Evolutionary conservation across 2,888 invertebrate genomes (phyloP).

Genomic region (Augiades crinisus): DNA sequence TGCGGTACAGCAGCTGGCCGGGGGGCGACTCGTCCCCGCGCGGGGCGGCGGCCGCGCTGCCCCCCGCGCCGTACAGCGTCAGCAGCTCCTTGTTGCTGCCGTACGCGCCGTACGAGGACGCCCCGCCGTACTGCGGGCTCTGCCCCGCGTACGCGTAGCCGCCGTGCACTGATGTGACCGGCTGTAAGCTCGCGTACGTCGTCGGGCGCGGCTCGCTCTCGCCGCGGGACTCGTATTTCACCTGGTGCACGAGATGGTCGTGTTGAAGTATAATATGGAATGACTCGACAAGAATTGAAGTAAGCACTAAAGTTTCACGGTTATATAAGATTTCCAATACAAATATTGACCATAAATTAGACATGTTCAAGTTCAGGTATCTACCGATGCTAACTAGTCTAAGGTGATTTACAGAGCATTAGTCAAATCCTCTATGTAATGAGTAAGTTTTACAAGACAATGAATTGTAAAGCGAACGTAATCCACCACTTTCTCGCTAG

Average conservation of each 20-base stretch:
- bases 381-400: not conserved
- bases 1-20: slow-evolving; percentile 81
- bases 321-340: too few relatives aligned
- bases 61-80: slow-evolving; percentile 45
- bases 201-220: slow-evolving; percentile 60
- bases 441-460: slow-evolving; percentile 13
- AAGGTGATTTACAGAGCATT: slow-evolving; percentile 11
- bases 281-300: too few relatives aligned
- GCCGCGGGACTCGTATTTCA: slow-evolving; percentile 71
- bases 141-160: slow-evolving; percentile 57
- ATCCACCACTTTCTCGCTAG: slow-evolving; percentile 6
- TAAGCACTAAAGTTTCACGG: too few relatives aligned
- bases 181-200: slow-evolving; percentile 84
- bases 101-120: slow-evolving; percentile 37
- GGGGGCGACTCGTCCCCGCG: slow-evolving; percentile 79
- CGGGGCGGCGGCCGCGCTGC: slow-evolving; percentile 44
- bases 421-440: slow-evolving; percentile 12
- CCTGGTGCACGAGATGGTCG: slow-evolving; percentile 26
- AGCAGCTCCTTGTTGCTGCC: slow-evolving; percentile 41
- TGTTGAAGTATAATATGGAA: not conserved
- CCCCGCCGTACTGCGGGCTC: slow-evolving; percentile 60
- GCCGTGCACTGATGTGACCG: slow-evolving; percentile 77
- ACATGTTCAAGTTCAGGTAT: too few relatives aligned
- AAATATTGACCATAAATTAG: too few relatives aligned
- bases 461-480: slow-evolving; percentile 14